Evolutionary conservation across 2,888 invertebrate genomes (phyloP).

Genomic region (Acleris literana): DNA sequence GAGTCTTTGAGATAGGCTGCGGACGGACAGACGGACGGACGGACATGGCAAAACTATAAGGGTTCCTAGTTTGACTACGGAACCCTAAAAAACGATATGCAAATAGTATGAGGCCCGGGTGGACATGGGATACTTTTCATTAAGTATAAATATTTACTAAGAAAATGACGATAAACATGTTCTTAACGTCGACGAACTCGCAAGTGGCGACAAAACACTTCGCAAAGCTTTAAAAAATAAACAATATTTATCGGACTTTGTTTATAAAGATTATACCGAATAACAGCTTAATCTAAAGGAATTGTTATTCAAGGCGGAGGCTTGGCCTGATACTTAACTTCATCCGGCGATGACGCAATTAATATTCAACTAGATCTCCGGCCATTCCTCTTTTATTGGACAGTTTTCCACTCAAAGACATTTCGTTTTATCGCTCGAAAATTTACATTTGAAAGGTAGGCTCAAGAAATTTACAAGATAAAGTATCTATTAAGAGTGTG

Average conservation of each 20-base stretch:
- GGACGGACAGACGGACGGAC: too few relatives aligned
- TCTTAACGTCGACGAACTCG: too few relatives aligned
- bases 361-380: slow-evolving; percentile 64
- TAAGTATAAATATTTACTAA: too few relatives aligned
- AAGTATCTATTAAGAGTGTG: too few relatives aligned
- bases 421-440: slow-evolving; percentile 9
- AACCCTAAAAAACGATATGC: too few relatives aligned
- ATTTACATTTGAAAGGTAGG: slow-evolving; percentile 2
- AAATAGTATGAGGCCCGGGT: too few relatives aligned
- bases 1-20: too few relatives aligned
- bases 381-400: slow-evolving; percentile 23
- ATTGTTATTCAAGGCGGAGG: slow-evolving; percentile 53
- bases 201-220: too few relatives aligned
- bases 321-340: slow-evolving; percentile 55
- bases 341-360: slow-evolving; percentile 64
- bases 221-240: background rate
- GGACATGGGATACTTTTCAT: too few relatives aligned
- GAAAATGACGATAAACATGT: too few relatives aligned
- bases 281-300: slow-evolving; percentile 41
- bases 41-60: too few relatives aligned
- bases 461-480: background rate
- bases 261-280: slow-evolving; percentile 35
- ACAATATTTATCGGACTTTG: slow-evolving; percentile 12
- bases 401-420: slow-evolving; percentile 18
- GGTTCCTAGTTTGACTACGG: too few relatives aligned